These are phyloP conservation scores for Rhynchonycteris naso DNA, from an alignment of 2,797 vertebrate genomes.

Conservation along the genomic window DNA sequence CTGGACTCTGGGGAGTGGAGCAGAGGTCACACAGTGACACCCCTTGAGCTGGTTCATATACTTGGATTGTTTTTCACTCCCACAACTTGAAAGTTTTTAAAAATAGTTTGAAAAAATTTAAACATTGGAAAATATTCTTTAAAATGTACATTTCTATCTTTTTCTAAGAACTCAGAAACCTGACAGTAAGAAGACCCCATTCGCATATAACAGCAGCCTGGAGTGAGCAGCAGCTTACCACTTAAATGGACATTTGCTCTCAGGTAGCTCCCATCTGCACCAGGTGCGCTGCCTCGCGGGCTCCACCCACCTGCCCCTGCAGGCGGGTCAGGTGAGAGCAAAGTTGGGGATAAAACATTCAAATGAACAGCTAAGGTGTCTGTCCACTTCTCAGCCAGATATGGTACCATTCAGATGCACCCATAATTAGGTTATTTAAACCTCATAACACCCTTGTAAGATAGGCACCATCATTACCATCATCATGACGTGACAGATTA, in stretches of 20 bases:
- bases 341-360: not conserved
- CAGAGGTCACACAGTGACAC: not conserved
- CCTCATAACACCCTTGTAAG: not conserved
- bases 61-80: not conserved
- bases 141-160: not conserved
- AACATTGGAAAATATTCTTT: not conserved
- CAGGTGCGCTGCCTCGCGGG: not conserved
- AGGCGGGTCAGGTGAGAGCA: fast-evolving
- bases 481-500: not conserved
- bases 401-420: not conserved
- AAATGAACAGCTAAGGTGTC: not conserved
- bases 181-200: not conserved
- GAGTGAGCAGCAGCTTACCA: not conserved
- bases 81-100: not conserved
- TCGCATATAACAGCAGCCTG: not conserved
- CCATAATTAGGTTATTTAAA: not conserved
- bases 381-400: not conserved
- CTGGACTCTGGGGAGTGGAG: not conserved
- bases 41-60: not conserved
- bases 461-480: not conserved
- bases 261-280: not conserved
- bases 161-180: slow-evolving; percentile 1
- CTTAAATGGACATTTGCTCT: not conserved
- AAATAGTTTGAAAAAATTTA: not conserved
- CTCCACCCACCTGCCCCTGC: not conserved